Evolutionary conservation across 2,888 invertebrate genomes (phyloP).

Genomic region (Loripinus fragilis): DNA sequence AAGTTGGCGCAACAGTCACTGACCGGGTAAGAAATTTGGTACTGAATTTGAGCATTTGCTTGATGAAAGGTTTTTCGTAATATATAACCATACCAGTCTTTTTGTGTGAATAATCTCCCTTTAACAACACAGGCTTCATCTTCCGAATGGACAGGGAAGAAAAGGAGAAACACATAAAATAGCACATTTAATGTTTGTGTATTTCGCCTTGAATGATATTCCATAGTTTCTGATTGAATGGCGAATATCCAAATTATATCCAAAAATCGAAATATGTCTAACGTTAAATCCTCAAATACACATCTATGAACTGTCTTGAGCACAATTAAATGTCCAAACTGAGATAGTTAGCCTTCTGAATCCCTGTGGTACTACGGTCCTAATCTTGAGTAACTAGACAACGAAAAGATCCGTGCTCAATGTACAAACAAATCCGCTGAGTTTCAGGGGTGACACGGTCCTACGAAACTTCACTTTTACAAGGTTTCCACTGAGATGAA

Average conservation of each 20-base stretch:
- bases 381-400: constrained; percentile 12
- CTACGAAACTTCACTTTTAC: constrained; percentile 18
- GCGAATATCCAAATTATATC: background rate
- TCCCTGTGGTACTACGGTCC: background rate
- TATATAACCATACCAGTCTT: constrained; percentile 77
- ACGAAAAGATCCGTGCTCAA: background rate
- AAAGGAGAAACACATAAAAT: background rate
- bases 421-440: constrained; percentile 13
- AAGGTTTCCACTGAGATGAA: constrained; percentile 14
- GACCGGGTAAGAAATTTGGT: constrained; percentile 76
- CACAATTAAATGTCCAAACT: no score
- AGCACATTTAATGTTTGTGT: background rate
- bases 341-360: background rate
- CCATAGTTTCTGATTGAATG: background rate
- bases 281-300: no score
- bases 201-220: background rate
- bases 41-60: constrained; percentile 74
- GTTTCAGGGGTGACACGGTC: background rate
- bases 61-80: constrained; percentile 76
- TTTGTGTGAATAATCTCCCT: constrained; percentile 71
- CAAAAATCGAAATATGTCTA: no score
- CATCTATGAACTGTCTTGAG: no score
- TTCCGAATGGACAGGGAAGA: constrained; percentile 2
- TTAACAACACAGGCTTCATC: constrained; percentile 52
- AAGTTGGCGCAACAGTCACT: constrained; percentile 75